phyloP scores from a whole-genome alignment of 2,113 vertebrate species.

The Neolamprologus fasciatus region DNA sequence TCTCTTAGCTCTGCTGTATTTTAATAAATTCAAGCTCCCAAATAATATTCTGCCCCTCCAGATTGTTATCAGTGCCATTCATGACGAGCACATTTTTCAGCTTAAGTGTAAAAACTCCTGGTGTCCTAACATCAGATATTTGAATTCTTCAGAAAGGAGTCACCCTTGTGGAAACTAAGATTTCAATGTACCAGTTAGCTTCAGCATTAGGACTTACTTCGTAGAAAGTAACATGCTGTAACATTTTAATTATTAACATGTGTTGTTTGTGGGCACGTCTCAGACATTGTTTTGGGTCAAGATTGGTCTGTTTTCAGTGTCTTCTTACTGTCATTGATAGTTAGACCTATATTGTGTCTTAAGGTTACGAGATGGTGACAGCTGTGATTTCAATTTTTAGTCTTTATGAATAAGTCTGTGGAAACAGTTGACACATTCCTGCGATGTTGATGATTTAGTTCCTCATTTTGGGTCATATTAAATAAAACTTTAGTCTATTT shows the following conservation, averaged over 20 bases:
- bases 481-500: neutral
- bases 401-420: neutral
- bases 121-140: neutral
- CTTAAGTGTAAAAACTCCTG: neutral
- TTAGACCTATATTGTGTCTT: neutral
- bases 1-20: neutral
- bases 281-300: neutral
- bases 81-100: neutral
- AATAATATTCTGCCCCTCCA: neutral
- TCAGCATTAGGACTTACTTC: neutral
- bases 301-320: neutral
- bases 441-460: neutral
- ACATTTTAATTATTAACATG: neutral
- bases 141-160: neutral
- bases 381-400: neutral
- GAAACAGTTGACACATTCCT: neutral
- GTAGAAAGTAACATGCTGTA: neutral
- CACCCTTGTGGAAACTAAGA: neutral
- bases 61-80: neutral
- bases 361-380: neutral
- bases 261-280: neutral
- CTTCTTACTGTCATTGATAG: neutral
- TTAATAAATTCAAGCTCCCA: neutral
- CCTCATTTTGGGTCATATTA: neutral
- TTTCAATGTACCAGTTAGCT: neutral